phyloP scores from a whole-genome alignment of 1,140 invertebrate species.

The Panagrolaimus sp. region DNA sequence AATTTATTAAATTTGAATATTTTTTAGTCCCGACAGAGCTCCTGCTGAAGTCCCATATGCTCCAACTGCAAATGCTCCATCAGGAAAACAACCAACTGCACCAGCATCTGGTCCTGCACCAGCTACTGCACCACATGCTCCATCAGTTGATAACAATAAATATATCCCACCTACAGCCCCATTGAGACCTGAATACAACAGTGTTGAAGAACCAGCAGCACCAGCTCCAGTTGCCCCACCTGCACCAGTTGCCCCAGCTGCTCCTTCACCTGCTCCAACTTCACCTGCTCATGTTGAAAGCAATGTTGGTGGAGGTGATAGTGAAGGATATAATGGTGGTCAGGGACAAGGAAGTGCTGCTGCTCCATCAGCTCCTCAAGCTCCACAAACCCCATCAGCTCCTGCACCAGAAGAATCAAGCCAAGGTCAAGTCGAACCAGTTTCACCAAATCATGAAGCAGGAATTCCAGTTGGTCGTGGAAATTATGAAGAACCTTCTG shows the following conservation, averaged over 20 bases:
- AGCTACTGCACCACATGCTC: not conserved
- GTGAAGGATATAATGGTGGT: not conserved
- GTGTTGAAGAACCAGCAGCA: too few relatives aligned
- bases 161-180: too few relatives aligned
- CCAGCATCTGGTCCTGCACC: not conserved
- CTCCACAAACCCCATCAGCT: constrained; percentile 13
- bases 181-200: too few relatives aligned
- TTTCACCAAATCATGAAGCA: not conserved
- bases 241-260: constrained; percentile 12
- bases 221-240: not conserved
- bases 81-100: not conserved
- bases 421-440: not conserved
- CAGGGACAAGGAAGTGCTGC: not conserved
- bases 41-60: not conserved
- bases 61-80: not conserved
- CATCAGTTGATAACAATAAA: too few relatives aligned
- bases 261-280: constrained; percentile 17
- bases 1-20: not conserved
- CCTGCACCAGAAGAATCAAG: not conserved
- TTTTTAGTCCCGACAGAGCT: constrained; percentile 8
- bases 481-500: not conserved
- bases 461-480: not conserved
- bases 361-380: constrained; percentile 8
- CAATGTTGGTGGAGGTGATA: not conserved
- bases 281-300: constrained; percentile 18